Percentiles rank a stretch among this genome's conserved stretches.
Conservation (phyloP, 2,888 invertebrate species). For the Rosalia funebris region DNA sequence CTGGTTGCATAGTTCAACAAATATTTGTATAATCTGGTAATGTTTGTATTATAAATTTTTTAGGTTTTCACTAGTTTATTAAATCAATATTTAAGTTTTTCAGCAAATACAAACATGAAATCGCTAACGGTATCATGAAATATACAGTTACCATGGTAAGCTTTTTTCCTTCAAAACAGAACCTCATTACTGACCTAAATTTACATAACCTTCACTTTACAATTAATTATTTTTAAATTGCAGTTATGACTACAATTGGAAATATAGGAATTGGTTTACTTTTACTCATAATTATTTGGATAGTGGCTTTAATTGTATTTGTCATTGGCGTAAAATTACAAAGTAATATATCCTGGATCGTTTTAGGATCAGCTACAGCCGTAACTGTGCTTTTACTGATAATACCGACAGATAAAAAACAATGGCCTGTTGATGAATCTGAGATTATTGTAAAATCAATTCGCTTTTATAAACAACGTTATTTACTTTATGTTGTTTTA, state of each 20-base stretch:
- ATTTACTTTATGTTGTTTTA: conserved; percentile 49
- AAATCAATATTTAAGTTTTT: neutral
- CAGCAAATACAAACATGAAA: conserved; percentile 11
- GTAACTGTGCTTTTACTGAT: conserved; percentile 70
- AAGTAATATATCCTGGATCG: conserved; percentile 72
- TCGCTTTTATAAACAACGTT: neutral
- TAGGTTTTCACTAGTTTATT: neutral
- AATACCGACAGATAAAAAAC: conserved; percentile 66
- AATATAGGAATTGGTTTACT: conserved; percentile 75
- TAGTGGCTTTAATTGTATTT: conserved; percentile 71
- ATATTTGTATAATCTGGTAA: too few relatives aligned
- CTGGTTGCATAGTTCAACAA: too few relatives aligned
- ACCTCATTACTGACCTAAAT: conserved; percentile 20
- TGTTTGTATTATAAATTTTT: too few relatives aligned
- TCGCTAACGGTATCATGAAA: neutral
- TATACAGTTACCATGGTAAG: conserved; percentile 20
- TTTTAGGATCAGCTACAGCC: conserved; percentile 67
- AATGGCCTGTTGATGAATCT: conserved; percentile 36
- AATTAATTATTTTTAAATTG: conserved; percentile 32
- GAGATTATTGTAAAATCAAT: conserved; percentile 33
- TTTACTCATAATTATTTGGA: conserved; percentile 73
- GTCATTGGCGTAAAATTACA: conserved; percentile 74
- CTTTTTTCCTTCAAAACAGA: conserved; percentile 13
- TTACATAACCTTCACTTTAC: conserved; percentile 20
- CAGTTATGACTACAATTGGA: conserved; percentile 55